Evolutionary conservation across 2,113 vertebrate genomes (phyloP), one percentile per base, ranked within the genome.

Genomic region (Gallinago media): DNA sequence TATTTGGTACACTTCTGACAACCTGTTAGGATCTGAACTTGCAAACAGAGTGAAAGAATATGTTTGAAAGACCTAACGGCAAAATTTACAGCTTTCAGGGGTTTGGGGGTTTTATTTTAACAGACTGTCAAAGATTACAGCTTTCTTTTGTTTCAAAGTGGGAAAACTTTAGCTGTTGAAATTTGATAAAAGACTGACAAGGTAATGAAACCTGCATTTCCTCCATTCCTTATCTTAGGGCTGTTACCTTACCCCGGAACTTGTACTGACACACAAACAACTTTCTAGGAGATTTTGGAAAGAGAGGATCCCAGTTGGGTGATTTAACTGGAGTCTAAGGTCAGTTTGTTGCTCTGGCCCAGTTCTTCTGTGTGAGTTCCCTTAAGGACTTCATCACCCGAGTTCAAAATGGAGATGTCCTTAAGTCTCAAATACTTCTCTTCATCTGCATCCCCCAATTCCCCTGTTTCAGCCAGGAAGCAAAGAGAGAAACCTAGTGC

Each of bases 11-110:
- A 83, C 54, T 92, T 85, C 68, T 93, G 87, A 68, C 44, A 77
- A 85, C 15, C 9, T 67, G 91, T 94, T 83, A 52, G 70, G 38
- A 46, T 82, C 63, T 68, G n/a, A 89, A 95, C 94, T 96, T 94
- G 47, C 68, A 85, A 80, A 49, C 7, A 55, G 36, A 59, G 11
- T 46, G n/a, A 88, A 90, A 44, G 49, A 63, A 56, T 67, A 92
- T 17, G 18, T 72, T 74, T 40, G 61, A 90, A 94, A 93, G 75
- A 83, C 13, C 31, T 36, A 67, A 71, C 0, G 5, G 71, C 73
- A 94, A 83, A 81, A 92, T 50, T 55, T 88, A 25, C 18, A 50
- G 19, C n/a, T 89, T 94, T 80, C 26, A 44, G 66, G 66, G 29
- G 68, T 21, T 17, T 14, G 4, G 27, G 46, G 9, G 20, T 54